phyloP scores from a whole-genome alignment of 2,797 vertebrate species.

The Cirrhinus molitorella region DNA sequence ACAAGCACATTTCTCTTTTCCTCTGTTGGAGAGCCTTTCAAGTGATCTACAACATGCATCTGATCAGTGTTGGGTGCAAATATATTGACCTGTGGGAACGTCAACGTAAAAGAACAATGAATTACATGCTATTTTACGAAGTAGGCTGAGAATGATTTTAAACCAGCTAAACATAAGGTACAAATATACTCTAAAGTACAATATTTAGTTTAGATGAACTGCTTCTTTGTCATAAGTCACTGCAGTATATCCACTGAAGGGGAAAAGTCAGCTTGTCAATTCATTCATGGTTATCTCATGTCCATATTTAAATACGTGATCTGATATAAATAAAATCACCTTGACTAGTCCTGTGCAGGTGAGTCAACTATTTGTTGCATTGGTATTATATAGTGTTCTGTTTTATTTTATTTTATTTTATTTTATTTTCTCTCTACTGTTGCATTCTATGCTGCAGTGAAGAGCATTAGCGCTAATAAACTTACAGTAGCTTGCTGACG shows the following conservation, averaged over 20 bases:
- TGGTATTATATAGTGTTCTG: neutral
- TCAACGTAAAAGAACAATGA: neutral
- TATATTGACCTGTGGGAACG: conserved; percentile 81
- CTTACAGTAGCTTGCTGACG: conserved; percentile 78
- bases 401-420: too few species aligned
- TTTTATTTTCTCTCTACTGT: neutral
- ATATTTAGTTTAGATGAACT: neutral
- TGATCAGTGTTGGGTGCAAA: conserved; percentile 87
- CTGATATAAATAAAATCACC: neutral
- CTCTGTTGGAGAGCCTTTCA: conserved; percentile 79
- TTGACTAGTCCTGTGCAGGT: neutral
- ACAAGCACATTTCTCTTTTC: conserved; percentile 84
- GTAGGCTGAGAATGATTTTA: neutral
- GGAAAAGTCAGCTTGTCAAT: neutral
- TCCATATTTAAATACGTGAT: neutral
- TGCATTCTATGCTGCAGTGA: neutral
- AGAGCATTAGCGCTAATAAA: conserved; percentile 21
- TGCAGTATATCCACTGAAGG: neutral
- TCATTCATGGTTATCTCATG: neutral
- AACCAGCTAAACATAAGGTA: neutral
- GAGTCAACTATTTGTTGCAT: neutral
- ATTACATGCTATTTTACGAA: neutral
- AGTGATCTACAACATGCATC: conserved; percentile 85
- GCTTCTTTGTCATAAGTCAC: neutral
- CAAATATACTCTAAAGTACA: neutral